Base-by-base conservation (phyloP, 2,113 vertebrate species). In the Hippocampus guttulatus region DNA sequence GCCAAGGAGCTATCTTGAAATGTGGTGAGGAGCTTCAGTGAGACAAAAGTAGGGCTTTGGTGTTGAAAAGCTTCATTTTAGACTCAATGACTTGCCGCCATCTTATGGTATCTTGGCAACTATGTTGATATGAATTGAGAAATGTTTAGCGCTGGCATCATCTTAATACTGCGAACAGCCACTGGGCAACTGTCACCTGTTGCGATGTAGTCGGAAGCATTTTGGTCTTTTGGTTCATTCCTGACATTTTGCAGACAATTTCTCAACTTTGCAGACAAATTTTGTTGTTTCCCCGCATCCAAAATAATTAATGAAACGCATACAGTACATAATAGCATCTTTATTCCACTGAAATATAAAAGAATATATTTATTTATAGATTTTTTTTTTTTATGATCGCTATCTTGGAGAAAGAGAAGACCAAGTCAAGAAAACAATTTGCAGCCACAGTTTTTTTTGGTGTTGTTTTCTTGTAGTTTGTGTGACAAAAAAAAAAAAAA, bases 301-400 rank as follows among this genome's bases (percentile, higher is more conserved):
- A 6, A n/a, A 54, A 23, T 11, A 23, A 54, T n/a, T 3, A 16
- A 33, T 2, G 5, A 33, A 33, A 82, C 75, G 65, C 41, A 38
- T 78, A 40, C 88, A 90, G 81, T 89, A 90, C 83, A 91, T 91
- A 91, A 92, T 90, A 88, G 87, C 77, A 88, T 92, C 87, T 91
- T 93, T 91, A 92, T 91, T 91, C 88, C 91, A 92, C 89, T 81
- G 88, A 91, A 92, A 91, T 92, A 90, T 88, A 90, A 89, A 89
- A 89, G 88, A 85, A 90, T 89, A 87, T 87, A 89, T 85, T 84
- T 87, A 79, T 88, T 38, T 25, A 85, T 88, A 88, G 84, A 83
- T 88, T 79, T 87, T 33, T n/a, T 64, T 57, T 12, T 55, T 16
- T 51, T 51, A 3, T 55, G 16, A 84, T 87, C 81, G 84, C 83